Conservation (phyloP, 2,888 invertebrate species). For the Nomada ruficornis region DNA sequence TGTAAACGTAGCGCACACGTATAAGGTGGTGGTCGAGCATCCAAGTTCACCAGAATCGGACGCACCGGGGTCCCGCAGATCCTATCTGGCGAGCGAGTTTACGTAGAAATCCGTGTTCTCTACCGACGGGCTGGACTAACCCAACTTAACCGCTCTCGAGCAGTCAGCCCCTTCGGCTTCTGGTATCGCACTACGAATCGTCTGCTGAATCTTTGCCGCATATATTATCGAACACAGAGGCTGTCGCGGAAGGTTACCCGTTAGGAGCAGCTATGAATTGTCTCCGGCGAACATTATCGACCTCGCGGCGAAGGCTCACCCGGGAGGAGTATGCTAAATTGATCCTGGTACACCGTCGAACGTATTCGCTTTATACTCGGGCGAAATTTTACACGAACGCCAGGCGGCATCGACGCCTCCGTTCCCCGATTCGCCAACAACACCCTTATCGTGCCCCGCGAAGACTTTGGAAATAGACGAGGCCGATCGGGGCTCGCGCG, state of each 20-base stretch:
- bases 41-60: conserved; percentile 70
- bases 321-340: conserved; percentile 35
- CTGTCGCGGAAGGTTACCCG: conserved; percentile 62
- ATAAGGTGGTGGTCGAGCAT: conserved; percentile 71
- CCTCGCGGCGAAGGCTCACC: conserved; percentile 29
- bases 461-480: too few species aligned
- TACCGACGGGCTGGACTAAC: conserved; percentile 68
- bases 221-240: conserved; percentile 76
- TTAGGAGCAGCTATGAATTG: conserved; percentile 55
- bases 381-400: neutral
- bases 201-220: conserved; percentile 81
- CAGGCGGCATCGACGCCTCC: neutral
- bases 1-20: conserved; percentile 51
- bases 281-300: conserved; percentile 54
- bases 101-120: conserved; percentile 80
- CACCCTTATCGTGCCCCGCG: too few species aligned
- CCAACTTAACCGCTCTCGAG: conserved; percentile 68
- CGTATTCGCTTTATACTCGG: neutral
- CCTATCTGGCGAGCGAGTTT: conserved; percentile 80
- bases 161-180: conserved; percentile 73
- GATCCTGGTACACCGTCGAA: conserved; percentile 31
- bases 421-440: neutral
- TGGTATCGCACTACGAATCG: conserved; percentile 83
- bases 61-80: conserved; percentile 74
- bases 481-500: conserved; percentile 18